Conservation (phyloP, 2,797 vertebrate species). For the Sebastes reedi region DNA sequence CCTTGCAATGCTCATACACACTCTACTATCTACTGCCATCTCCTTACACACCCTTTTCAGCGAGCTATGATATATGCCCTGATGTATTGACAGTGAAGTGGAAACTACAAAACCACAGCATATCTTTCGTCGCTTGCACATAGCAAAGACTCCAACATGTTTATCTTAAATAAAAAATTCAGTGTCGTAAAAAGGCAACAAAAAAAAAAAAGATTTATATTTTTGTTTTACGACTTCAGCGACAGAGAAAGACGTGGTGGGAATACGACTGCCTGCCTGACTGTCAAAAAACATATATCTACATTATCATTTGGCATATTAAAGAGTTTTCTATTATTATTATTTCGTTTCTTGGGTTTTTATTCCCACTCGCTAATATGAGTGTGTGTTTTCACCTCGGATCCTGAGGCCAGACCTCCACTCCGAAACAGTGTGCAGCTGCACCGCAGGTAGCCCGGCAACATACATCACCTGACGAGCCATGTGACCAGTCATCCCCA, state of each 20-base stretch:
- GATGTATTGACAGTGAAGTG: not conserved
- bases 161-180: not conserved
- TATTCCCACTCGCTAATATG: not conserved
- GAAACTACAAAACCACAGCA: not conserved
- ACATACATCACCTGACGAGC: slow-evolving; percentile 57
- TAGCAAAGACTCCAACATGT: not conserved
- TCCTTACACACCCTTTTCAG: not conserved
- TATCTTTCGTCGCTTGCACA: not conserved
- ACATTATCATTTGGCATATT: not conserved
- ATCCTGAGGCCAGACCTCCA: not conserved
- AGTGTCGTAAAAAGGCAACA: not conserved
- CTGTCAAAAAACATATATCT: not conserved
- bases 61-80: not conserved
- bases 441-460: slow-evolving; percentile 39
- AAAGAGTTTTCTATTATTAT: not conserved
- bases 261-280: not conserved
- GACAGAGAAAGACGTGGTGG: too few relatives aligned
- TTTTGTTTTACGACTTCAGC: too few relatives aligned
- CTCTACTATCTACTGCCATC: not conserved
- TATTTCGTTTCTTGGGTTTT: not conserved
- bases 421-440: slow-evolving; percentile 32
- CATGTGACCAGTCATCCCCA: slow-evolving; percentile 50
- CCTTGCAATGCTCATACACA: not conserved
- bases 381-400: not conserved
- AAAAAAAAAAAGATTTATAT: too few relatives aligned